phyloP scores from a whole-genome alignment of 1,140 invertebrate species.

The Drosophila triauraria region DNA sequence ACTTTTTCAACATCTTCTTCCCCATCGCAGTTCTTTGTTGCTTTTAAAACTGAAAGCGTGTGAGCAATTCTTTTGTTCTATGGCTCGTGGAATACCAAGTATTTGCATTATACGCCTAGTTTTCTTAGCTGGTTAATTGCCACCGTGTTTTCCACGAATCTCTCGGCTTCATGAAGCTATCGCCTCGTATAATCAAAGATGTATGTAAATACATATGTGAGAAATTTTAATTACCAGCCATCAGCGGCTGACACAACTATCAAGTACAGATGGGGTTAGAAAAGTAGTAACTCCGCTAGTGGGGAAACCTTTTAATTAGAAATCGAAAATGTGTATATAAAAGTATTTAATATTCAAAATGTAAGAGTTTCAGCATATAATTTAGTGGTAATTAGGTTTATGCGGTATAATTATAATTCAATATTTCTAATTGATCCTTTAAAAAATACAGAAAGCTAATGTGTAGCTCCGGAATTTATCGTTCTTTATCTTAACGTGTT shows the following conservation, averaged over 20 bases:
- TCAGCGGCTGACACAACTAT: conserved; percentile 45
- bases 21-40: conserved; percentile 9
- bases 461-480: too few relatives aligned
- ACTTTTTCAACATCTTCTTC: conserved; percentile 21
- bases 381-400: too few relatives aligned
- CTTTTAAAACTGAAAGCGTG: conserved; percentile 1
- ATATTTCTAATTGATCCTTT: too few relatives aligned
- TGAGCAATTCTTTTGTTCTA: conserved; percentile 21
- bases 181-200: conserved; percentile 45
- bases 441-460: too few relatives aligned
- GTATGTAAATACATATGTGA: conserved; percentile 71
- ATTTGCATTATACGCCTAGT: conserved; percentile 49
- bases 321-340: too few relatives aligned
- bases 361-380: too few relatives aligned
- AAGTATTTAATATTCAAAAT: too few relatives aligned
- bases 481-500: not conserved
- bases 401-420: too few relatives aligned
- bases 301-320: too few relatives aligned
- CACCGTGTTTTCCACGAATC: conserved; percentile 75
- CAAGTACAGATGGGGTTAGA: conserved; percentile 28
- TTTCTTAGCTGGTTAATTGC: conserved; percentile 61
- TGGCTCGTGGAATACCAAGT: conserved; percentile 34
- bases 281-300: not conserved
- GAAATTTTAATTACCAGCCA: conserved; percentile 75
- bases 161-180: conserved; percentile 43